These are phyloP conservation scores for Cotesia vestalis DNA, from an alignment of 1,140 invertebrate genomes.

Conservation along the genomic window DNA sequence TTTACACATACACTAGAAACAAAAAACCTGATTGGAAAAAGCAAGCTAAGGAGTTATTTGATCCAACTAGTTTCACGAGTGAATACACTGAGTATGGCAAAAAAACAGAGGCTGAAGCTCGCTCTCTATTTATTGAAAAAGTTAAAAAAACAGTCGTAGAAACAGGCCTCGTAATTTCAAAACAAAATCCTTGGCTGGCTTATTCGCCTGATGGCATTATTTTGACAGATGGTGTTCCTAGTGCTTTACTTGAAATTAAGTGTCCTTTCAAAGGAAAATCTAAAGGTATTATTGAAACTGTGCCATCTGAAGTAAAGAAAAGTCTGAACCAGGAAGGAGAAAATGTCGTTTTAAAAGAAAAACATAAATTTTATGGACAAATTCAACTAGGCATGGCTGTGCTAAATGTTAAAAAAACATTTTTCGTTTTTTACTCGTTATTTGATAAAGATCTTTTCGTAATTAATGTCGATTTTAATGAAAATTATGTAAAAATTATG, in stretches of 20 bases:
- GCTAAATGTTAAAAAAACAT: slow-evolving; percentile 33
- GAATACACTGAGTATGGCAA: slow-evolving; percentile 12
- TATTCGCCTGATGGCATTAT: slow-evolving; percentile 40
- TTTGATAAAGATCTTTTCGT: not conserved
- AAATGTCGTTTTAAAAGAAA: slow-evolving; percentile 35
- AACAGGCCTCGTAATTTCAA: slow-evolving; percentile 31
- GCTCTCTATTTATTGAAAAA: not conserved
- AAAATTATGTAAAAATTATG: not conserved
- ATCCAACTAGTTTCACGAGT: not conserved
- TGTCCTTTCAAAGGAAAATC: slow-evolving; percentile 41
- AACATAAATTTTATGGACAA: slow-evolving; percentile 40
- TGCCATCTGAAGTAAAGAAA: not conserved
- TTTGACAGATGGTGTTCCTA: slow-evolving; percentile 32
- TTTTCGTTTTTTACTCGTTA: slow-evolving; percentile 39
- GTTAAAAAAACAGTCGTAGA: not conserved
- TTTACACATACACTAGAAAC: slow-evolving; percentile 26
- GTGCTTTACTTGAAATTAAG: slow-evolving; percentile 40
- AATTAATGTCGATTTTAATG: not conserved
- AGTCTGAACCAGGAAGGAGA: slow-evolving; percentile 3
- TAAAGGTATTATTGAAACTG: slow-evolving; percentile 23
- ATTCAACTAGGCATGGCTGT: slow-evolving; percentile 41
- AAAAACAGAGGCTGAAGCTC: slow-evolving; percentile 16
- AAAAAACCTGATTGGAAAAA: slow-evolving; percentile 30
- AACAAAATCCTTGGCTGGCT: slow-evolving; percentile 35
- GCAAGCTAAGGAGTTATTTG: slow-evolving; percentile 28